Evolutionary conservation across 2,113 vertebrate genomes (phyloP).

Genomic region (Hystrix brachyura): DNA sequence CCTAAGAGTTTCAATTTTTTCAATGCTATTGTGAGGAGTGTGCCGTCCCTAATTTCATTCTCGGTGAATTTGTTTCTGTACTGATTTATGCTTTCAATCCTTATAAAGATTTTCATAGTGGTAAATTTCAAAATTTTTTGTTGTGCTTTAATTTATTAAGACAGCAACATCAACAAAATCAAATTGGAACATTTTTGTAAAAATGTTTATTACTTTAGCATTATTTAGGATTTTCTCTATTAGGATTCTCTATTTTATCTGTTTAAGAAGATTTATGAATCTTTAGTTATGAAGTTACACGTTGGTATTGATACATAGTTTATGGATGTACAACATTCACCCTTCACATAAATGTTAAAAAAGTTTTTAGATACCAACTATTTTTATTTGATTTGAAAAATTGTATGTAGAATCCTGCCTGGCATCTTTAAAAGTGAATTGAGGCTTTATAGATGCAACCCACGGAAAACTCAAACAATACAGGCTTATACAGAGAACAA

Average conservation of each 20-base stretch:
- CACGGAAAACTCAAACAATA: neutral
- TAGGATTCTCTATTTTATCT: conserved; percentile 63
- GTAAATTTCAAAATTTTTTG: conserved; percentile 50
- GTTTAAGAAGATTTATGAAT: conserved; percentile 80
- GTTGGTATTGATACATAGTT: conserved; percentile 30
- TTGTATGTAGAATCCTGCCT: neutral
- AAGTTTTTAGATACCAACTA: neutral
- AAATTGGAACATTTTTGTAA: conserved; percentile 63
- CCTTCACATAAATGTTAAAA: neutral
- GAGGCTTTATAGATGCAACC: neutral
- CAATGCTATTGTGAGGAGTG: too few relatives aligned
- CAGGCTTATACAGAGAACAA: neutral
- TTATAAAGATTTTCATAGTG: conserved; percentile 61
- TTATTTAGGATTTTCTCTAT: conserved; percentile 65
- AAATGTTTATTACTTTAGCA: conserved; percentile 69
- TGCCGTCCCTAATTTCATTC: too few relatives aligned
- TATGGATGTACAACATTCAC: neutral
- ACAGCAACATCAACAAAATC: conserved; percentile 74
- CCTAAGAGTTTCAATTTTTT: too few relatives aligned
- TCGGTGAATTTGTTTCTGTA: too few relatives aligned
- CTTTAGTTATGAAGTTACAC: conserved; percentile 71
- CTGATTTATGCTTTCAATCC: conserved; percentile 50
- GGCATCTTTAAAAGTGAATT: neutral
- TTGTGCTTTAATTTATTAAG: conserved; percentile 72
- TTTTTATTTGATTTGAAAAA: conserved; percentile 3